Evolutionary conservation across 2,113 vertebrate species (phyloP), one percentile per base, ranked within the genome.

Genomic region (Arenaria interpres): DNA sequence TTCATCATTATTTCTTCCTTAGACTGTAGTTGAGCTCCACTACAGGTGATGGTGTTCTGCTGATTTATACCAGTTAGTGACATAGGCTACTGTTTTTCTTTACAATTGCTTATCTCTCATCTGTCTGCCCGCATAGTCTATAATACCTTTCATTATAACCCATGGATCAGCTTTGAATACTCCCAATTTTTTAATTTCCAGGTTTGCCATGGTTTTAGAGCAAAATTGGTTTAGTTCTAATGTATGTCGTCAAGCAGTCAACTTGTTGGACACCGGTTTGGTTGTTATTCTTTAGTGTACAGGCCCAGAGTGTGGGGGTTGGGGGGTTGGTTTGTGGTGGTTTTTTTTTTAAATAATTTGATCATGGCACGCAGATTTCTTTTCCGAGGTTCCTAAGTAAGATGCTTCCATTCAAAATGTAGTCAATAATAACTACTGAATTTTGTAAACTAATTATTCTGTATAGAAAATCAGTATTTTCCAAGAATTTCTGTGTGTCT

Each of bases 271-370:
- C 30, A 63, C 10, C 2, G 19, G 8, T 37, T 73, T 81, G 13
- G 12, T 37, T 89, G 27, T 30, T 87, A 62, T 57, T 69, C 33
- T 59, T 76, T 68, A 51, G 22, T 32, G 12, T 24, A 28, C 13
- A 77, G 10, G 6, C 28, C 18, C 39, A 51, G 27, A 78, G 2
- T 33, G 3, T 51, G 16, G 71, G 6, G 2, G 2, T 77, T 77
- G 60, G 2, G 0, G 25, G 5, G 25, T 5, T 10, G 64, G 4
- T 30, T 24, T 37, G 5, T 33, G 10, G 11, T 9, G 39, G 12
- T 37, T 27, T 7, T 12, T 59, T 43, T 67, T 39, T 51, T 13
- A 19, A 67, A 28, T 56, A 43, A 46, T 60, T 76, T 71, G 6
- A 32, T 46, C 11, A 9, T n/a, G 33, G 3, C 8, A 21, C 20